Percentiles rank a stretch among this genome's conserved stretches.
Conservation (phyloP, 2,888 invertebrate species). For the Aporophyla lueneburgensis region DNA sequence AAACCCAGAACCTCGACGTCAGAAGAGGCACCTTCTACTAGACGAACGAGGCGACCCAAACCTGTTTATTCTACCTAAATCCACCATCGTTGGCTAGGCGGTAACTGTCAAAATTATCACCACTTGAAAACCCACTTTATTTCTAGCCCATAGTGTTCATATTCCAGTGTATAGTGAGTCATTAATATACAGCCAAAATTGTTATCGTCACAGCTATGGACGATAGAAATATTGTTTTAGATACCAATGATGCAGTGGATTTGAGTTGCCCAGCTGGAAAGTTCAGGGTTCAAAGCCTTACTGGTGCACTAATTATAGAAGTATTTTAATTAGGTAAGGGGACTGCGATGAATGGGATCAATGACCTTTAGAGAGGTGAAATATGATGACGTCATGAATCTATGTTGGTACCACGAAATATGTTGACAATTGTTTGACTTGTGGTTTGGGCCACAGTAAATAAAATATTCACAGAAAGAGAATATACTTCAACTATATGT, state of each 20-base stretch:
- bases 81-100: constrained; percentile 54
- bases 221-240: constrained; percentile 65
- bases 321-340: constrained; percentile 3
- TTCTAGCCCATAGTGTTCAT: background rate
- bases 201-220: constrained; percentile 58
- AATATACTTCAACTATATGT: background rate
- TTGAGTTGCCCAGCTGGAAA: constrained; percentile 13
- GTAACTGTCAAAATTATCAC: constrained; percentile 64
- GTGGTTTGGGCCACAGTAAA: background rate
- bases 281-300: constrained; percentile 34
- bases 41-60: constrained; percentile 61
- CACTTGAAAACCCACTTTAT: constrained; percentile 44
- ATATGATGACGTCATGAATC: constrained; percentile 17
- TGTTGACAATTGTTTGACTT: background rate
- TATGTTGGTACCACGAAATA: constrained; percentile 10
- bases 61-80: constrained; percentile 71
- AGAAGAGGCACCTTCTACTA: constrained; percentile 66
- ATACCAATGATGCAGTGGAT: constrained; percentile 48
- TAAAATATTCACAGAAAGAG: background rate
- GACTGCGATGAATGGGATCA: constrained; percentile 3
- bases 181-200: constrained; percentile 63
- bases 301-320: constrained; percentile 19
- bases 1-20: constrained; percentile 54
- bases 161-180: constrained; percentile 33
- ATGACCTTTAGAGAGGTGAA: constrained; percentile 41